Evolutionary conservation across 1,140 invertebrate species (phyloP).

Genomic region (Eupristina koningsbergeri): DNA sequence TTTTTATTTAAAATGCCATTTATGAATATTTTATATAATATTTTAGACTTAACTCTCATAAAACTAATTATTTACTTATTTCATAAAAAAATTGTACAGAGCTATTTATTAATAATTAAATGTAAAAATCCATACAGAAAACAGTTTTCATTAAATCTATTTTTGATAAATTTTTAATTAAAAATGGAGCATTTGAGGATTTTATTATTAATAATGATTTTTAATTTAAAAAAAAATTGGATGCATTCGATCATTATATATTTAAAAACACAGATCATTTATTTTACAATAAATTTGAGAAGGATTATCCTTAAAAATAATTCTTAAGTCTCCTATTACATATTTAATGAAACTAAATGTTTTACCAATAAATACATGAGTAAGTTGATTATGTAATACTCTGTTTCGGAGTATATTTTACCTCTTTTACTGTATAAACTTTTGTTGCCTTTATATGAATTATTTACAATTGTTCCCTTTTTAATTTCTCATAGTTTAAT

Average conservation of each 20-base stretch:
- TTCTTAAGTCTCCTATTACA: constrained; percentile 54
- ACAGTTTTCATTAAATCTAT: neutral
- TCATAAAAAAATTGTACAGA: no score
- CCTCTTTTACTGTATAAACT: neutral
- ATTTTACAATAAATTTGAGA: constrained; percentile 56
- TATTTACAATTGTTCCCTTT: no score
- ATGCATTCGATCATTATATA: neutral
- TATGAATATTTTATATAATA: no score
- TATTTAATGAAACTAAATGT: constrained; percentile 53
- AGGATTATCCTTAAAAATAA: constrained; percentile 54
- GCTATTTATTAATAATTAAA: no score
- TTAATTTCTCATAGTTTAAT: no score
- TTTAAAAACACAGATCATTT: constrained; percentile 19
- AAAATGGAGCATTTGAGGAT: neutral
- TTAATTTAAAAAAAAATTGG: neutral
- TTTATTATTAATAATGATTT: neutral
- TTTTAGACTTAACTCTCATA: no score
- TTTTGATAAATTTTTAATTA: neutral
- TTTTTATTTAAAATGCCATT: no score
- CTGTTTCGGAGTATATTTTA: neutral
- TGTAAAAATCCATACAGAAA: no score
- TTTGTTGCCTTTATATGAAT: neutral
- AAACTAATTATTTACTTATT: no score
- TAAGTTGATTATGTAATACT: constrained; percentile 15
- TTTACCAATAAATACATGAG: neutral